These are phyloP conservation scores for Myotis myotis DNA, from an alignment of 2,797 vertebrate genomes.

Conservation along the genomic window DNA sequence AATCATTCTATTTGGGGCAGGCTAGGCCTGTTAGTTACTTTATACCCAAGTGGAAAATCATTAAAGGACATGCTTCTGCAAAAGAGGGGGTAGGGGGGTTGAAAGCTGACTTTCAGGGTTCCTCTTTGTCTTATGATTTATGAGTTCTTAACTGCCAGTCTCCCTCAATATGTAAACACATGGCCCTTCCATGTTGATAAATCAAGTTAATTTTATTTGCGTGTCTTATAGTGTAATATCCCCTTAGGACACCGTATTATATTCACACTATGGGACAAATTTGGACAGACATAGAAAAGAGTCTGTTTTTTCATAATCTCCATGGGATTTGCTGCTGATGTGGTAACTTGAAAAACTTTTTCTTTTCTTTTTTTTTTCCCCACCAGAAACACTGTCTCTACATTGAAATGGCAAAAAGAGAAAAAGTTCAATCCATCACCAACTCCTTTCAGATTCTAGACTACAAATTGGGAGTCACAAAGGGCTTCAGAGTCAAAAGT, in stretches of 20 bases:
- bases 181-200: conserved; percentile 52
- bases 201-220: conserved; percentile 60
- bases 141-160: conserved; percentile 49
- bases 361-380: not conserved
- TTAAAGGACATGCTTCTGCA: not conserved
- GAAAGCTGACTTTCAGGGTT: not conserved
- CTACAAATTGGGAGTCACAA: not conserved
- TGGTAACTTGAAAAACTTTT: conserved; percentile 62
- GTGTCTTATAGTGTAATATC: conserved; percentile 50
- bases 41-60: conserved; percentile 35
- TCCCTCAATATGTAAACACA: conserved; percentile 48
- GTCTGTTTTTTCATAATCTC: conserved; percentile 45
- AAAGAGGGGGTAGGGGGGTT: not conserved
- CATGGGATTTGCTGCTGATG: conserved; percentile 60
- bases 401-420: conserved; percentile 6
- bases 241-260: conserved; percentile 33
- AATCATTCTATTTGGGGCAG: not conserved
- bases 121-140: conserved; percentile 59
- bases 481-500: not conserved
- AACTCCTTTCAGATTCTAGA: conserved; percentile 1
- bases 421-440: not conserved
- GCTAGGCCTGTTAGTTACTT: conserved; percentile 8
- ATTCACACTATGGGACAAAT: conserved; percentile 50
- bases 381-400: conserved; percentile 40
- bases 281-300: conserved; percentile 55